Conservation (phyloP, 2,888 invertebrate species). For the Anodontia alba region DNA sequence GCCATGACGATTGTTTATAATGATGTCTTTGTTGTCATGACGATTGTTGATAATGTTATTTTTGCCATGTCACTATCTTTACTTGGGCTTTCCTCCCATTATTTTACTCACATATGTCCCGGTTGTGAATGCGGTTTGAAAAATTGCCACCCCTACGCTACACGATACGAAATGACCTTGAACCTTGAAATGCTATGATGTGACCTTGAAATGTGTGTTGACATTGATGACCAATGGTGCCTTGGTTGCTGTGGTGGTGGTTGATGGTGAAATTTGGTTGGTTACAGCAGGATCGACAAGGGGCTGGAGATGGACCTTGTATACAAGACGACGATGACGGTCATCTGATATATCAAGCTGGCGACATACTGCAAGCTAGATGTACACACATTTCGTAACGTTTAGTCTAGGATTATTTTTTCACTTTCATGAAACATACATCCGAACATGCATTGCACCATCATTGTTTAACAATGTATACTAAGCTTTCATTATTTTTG, state of each 20-base stretch:
- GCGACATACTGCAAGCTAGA: slow-evolving; percentile 99
- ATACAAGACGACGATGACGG: slow-evolving; percentile 99
- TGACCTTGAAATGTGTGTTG: slow-evolving; percentile 19
- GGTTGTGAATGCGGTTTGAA: slow-evolving; percentile 66
- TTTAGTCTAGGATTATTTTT: slow-evolving; percentile 71
- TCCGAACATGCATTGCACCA: background rate
- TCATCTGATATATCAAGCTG: slow-evolving; percentile 99
- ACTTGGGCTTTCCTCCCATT: slow-evolving; percentile 74
- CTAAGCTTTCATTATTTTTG: background rate
- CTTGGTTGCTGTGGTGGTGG: background rate
- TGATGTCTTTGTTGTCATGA: slow-evolving; percentile 14
- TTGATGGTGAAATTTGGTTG: slow-evolving; percentile 32
- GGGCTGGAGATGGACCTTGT: slow-evolving; percentile 88
- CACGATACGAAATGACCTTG: slow-evolving; percentile 14
- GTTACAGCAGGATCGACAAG: slow-evolving; percentile 55
- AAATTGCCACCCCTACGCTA: slow-evolving; percentile 29
- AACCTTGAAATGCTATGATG: slow-evolving; percentile 15
- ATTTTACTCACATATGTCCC: slow-evolving; percentile 75
- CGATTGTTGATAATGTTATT: slow-evolving; percentile 16
- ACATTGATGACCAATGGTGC: slow-evolving; percentile 16
- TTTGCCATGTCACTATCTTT: slow-evolving; percentile 72
- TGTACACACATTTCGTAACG: slow-evolving; percentile 87
- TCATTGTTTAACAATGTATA: background rate
- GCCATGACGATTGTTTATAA: background rate
- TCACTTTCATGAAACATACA: background rate